A percentile compares a stretch with the other conserved stretches of the same genome.
Conservation (phyloP, 2,113 vertebrate species). For the Mesembrinibis cayennensis region DNA sequence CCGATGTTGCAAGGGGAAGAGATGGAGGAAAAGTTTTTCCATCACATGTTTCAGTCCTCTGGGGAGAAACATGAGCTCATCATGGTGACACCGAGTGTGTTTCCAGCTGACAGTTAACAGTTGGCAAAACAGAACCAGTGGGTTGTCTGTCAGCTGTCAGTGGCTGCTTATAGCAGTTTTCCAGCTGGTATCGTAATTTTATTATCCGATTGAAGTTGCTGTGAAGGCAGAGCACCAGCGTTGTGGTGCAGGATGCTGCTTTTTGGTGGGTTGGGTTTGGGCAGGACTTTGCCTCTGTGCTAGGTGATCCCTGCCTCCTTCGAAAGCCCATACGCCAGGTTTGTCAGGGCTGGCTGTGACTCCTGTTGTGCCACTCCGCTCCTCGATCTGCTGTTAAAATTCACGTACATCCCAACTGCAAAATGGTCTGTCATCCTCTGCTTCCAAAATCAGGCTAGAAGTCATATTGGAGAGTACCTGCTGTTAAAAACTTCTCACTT, state of each 20-base stretch:
- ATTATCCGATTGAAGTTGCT: not conserved
- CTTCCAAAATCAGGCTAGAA: not conserved
- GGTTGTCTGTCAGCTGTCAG: not conserved
- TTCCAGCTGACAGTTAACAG: not conserved
- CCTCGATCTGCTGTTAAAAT: not conserved
- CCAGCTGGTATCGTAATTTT: not conserved
- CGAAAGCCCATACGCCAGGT: not conserved
- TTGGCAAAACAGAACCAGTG: not conserved
- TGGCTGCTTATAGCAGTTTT: not conserved
- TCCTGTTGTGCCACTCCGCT: not conserved
- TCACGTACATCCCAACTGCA: fast-evolving
- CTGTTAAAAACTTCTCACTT: not conserved
- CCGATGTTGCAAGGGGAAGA: not conserved
- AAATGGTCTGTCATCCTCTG: not conserved
- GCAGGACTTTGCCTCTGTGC: not conserved
- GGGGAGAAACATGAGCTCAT: not conserved
- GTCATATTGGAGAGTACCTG: not conserved
- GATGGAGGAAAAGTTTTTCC: not conserved
- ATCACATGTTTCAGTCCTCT: not conserved
- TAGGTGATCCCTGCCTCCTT: not conserved
- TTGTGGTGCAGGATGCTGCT: not conserved
- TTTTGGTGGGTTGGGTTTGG: not conserved
- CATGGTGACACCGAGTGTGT: fast-evolving
- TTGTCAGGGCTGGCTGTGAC: not conserved
- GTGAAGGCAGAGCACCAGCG: not conserved